Evolutionary conservation across 2,797 vertebrate genomes (phyloP).

Genomic region (Eutrigla gurnardus): DNA sequence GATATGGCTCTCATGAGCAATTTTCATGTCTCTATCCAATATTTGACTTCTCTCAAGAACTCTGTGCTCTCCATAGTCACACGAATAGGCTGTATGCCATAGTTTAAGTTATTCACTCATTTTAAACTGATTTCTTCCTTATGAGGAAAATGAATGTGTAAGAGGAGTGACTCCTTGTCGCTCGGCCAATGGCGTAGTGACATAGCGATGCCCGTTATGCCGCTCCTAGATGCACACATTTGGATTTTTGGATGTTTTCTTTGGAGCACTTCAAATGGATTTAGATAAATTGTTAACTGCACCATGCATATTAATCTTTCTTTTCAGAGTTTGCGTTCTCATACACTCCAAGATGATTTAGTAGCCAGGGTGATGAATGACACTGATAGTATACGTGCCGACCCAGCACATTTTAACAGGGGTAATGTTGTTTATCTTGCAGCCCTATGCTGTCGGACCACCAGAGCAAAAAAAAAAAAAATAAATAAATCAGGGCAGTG

Average conservation of each 20-base stretch:
- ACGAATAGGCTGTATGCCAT: constrained; percentile 35
- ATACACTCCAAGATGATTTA: constrained; percentile 75
- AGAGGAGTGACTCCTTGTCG: constrained; percentile 42
- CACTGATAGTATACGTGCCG: constrained; percentile 66
- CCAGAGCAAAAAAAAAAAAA: constrained; percentile 10
- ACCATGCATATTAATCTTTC: constrained; percentile 74
- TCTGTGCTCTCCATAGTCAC: constrained; percentile 43
- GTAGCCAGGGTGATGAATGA: constrained; percentile 73
- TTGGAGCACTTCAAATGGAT: constrained; percentile 46
- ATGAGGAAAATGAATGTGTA: constrained; percentile 46
- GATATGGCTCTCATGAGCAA: constrained; percentile 63
- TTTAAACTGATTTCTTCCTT: constrained; percentile 55
- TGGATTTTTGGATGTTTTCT: constrained; percentile 62
- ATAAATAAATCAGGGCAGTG: background rate
- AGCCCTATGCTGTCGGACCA: constrained; percentile 22
- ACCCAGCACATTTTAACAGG: constrained; percentile 59
- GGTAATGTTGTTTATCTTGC: constrained; percentile 73
- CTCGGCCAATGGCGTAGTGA: background rate
- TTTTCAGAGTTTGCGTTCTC: constrained; percentile 69
- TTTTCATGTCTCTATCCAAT: constrained; percentile 67
- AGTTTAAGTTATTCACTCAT: constrained; percentile 34
- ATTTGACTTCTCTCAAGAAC: constrained; percentile 69
- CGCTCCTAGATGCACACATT: constrained; percentile 18
- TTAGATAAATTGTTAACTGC: constrained; percentile 50
- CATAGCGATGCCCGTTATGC: constrained; percentile 15